These are phyloP conservation scores for Knipowitschia caucasica DNA, from an alignment of 2,797 vertebrate genomes.

Conservation along the genomic window DNA sequence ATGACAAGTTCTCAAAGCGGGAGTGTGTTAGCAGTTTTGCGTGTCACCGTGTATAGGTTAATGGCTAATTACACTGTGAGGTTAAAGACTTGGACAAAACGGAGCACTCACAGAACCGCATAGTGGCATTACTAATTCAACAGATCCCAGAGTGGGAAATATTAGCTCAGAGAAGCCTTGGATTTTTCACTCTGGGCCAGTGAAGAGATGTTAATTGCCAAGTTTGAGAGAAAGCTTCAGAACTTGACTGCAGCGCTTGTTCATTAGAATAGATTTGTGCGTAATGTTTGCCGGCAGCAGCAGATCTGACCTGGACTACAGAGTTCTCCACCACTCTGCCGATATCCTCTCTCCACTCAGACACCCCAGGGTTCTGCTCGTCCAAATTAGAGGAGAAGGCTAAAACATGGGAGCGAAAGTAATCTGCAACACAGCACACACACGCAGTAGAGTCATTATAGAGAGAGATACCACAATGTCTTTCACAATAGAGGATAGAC, in stretches of 20 bases:
- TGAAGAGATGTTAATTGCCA: slow-evolving; percentile 26
- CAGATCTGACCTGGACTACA: slow-evolving; percentile 81
- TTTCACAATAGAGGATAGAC: no score
- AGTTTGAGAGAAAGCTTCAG: slow-evolving; percentile 18
- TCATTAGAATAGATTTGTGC: slow-evolving; percentile 5
- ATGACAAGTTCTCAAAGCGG: slow-evolving; percentile 29
- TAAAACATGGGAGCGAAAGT: slow-evolving; percentile 84
- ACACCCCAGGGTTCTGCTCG: slow-evolving; percentile 86
- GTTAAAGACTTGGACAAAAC: slow-evolving; percentile 13
- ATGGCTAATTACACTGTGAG: slow-evolving; percentile 40
- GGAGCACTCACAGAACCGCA: slow-evolving; percentile 21
- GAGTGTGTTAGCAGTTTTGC: slow-evolving; percentile 27
- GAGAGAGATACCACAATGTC: neutral
- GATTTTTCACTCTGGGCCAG: slow-evolving; percentile 11
- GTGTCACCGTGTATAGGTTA: slow-evolving; percentile 19
- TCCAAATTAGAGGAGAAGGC: slow-evolving; percentile 89
- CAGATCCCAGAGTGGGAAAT: slow-evolving; percentile 23
- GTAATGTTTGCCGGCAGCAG: slow-evolving; percentile 8
- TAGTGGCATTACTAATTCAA: slow-evolving; percentile 27
- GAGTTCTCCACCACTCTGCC: slow-evolving; percentile 83
- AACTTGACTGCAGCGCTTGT: slow-evolving; percentile 13
- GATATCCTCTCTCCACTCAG: slow-evolving; percentile 89
- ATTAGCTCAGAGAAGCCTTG: slow-evolving; percentile 7
- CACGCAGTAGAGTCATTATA: slow-evolving; percentile 7
- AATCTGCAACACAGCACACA: slow-evolving; percentile 74